A percentile compares a stretch with the other conserved stretches of the same genome.
These are phyloP conservation scores for Eudemis profundana DNA, from an alignment of 2,888 invertebrate genomes.

Conservation along the genomic window DNA sequence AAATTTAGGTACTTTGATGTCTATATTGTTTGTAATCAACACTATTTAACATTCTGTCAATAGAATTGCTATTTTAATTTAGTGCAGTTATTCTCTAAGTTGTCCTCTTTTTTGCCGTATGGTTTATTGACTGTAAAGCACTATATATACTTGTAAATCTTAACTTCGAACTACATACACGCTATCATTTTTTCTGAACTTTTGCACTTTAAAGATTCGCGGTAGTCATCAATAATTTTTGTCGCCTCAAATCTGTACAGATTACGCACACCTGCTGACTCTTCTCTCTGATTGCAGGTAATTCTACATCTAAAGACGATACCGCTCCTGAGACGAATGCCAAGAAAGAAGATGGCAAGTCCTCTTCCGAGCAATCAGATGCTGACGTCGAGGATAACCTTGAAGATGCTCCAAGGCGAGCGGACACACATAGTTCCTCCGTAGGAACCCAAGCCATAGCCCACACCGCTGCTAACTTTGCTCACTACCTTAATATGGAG, in stretches of 20 bases:
- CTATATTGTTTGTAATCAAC: too few species aligned
- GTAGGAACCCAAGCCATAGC: conserved; percentile 67
- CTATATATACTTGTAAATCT: too few species aligned
- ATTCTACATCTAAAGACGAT: conserved; percentile 70
- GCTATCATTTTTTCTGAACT: too few species aligned
- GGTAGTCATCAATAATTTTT: neutral
- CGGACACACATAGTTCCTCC: conserved; percentile 62
- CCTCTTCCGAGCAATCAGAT: conserved; percentile 90
- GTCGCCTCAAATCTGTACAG: too few species aligned
- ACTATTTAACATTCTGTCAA: too few species aligned
- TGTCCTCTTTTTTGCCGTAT: too few species aligned
- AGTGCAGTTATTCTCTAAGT: too few species aligned
- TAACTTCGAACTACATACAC: too few species aligned
- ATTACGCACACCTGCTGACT: neutral
- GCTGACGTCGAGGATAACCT: conserved; percentile 93
- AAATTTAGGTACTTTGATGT: too few species aligned
- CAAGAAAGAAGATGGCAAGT: conserved; percentile 79
- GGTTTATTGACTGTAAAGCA: too few species aligned
- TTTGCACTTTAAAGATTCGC: too few species aligned
- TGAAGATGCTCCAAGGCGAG: conserved; percentile 80
- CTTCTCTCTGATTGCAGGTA: conserved; percentile 62
- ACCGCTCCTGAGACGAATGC: conserved; percentile 63
- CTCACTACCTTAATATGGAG: conserved; percentile 82
- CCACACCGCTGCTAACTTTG: conserved; percentile 78
- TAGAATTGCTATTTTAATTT: too few species aligned